A percentile compares a stretch with the other conserved stretches of the same genome.
Conservation (phyloP, 2,113 vertebrate species). For the Dermatemys mawii region DNA sequence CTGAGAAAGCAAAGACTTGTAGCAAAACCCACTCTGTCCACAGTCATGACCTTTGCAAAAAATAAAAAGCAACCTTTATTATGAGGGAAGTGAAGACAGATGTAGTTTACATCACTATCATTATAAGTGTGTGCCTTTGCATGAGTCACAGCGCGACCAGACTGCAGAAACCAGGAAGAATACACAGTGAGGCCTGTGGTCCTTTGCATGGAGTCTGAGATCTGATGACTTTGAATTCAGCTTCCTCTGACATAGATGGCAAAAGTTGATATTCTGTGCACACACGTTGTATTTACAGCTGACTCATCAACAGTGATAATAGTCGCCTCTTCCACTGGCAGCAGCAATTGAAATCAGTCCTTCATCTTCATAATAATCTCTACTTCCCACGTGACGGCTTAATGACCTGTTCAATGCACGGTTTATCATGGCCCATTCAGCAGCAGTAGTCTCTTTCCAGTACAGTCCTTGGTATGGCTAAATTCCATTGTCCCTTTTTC, state of each 20-base stretch:
- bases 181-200: constrained; percentile 61
- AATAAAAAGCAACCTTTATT: constrained; percentile 47
- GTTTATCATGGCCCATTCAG: constrained; percentile 78
- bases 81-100: constrained; percentile 69
- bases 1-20: constrained; percentile 61
- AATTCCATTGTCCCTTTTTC: constrained; percentile 83
- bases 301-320: constrained; percentile 64
- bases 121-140: constrained; percentile 79
- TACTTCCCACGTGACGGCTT: constrained; percentile 48
- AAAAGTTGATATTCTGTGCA: constrained; percentile 79
- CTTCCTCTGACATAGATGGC: constrained; percentile 77
- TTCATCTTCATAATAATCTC: constrained; percentile 67
- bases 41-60: constrained; percentile 63
- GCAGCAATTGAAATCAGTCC: constrained; percentile 64
- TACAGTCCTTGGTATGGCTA: constrained; percentile 82
- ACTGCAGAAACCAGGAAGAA: constrained; percentile 78
- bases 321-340: constrained; percentile 61
- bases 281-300: constrained; percentile 85
- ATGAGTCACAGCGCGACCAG: constrained; percentile 82
- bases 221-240: constrained; percentile 68
- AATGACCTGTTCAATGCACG: constrained; percentile 66
- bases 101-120: constrained; percentile 71
- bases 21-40: constrained; percentile 57
- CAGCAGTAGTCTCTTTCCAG: constrained; percentile 83
- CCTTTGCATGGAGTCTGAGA: constrained; percentile 72